phyloP scores from a whole-genome alignment of 2,888 invertebrate species.

The Bombyx huttoni region DNA sequence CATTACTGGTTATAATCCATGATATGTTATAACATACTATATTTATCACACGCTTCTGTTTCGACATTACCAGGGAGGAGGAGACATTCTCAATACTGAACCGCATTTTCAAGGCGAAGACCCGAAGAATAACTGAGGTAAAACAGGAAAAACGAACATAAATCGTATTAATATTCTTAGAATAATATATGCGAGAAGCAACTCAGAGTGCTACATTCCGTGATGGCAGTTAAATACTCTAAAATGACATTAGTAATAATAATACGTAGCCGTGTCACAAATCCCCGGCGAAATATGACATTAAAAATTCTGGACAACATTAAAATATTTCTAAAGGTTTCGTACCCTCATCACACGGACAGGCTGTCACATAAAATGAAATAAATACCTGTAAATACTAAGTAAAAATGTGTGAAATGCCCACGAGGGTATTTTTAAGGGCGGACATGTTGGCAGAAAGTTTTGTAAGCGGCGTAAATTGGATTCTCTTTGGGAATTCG shows the following conservation, averaged over 20 bases:
- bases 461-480: background rate
- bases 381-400: conserved; percentile 16
- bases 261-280: background rate
- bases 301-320: conserved; percentile 10
- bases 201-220: too few relatives aligned
- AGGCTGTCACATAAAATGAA: conserved; percentile 21
- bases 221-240: background rate
- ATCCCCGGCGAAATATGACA: conserved; percentile 1
- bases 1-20: too few relatives aligned
- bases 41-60: too few relatives aligned
- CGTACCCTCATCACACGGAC: conserved; percentile 20
- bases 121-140: too few relatives aligned
- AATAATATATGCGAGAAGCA: too few relatives aligned
- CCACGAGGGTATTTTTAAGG: background rate
- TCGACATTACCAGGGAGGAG: too few relatives aligned
- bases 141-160: too few relatives aligned
- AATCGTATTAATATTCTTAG: too few relatives aligned
- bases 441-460: background rate
- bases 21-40: too few relatives aligned
- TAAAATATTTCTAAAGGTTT: conserved; percentile 20
- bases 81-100: too few relatives aligned
- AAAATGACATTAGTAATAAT: background rate
- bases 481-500: background rate
- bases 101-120: too few relatives aligned
- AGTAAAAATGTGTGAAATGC: conserved; percentile 6